Conservation (phyloP, 2,113 vertebrate genomes). For the Paedocypris sp. region DNA sequence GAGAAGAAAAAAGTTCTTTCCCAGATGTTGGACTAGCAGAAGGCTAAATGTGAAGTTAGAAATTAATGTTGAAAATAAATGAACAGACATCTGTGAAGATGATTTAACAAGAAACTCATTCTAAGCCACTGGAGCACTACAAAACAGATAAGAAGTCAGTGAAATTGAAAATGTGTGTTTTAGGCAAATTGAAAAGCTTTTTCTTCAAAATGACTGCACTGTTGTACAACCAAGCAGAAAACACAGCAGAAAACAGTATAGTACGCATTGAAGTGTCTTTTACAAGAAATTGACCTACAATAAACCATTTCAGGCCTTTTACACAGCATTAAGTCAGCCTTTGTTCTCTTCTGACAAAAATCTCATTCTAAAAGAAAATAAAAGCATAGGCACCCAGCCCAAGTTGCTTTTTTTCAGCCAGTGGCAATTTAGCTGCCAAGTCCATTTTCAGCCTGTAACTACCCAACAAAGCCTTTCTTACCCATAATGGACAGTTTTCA, state of each 20-base stretch:
- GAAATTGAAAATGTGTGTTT: not conserved
- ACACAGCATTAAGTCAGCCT: not conserved
- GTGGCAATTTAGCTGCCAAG: constrained; percentile 3
- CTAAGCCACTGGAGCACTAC: not conserved
- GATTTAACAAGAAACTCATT: not conserved
- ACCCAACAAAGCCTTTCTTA: constrained; percentile 1
- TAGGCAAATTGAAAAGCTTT: not conserved
- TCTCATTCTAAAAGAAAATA: not conserved
- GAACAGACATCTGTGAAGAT: too few species aligned
- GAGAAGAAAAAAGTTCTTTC: not conserved
- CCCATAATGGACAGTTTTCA: constrained; percentile 6
- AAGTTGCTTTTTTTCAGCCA: not conserved
- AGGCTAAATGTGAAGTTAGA: not conserved
- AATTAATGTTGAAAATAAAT: too few species aligned
- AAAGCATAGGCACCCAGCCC: not conserved
- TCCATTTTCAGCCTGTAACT: not conserved
- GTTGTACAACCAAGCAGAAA: too few species aligned
- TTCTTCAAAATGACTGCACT: too few species aligned
- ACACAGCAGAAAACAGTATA: not conserved
- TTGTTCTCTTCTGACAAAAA: not conserved
- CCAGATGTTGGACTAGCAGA: not conserved
- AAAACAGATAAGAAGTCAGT: not conserved
- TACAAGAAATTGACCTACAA: not conserved
- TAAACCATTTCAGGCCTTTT: not conserved
- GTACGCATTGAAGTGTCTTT: too few species aligned